A percentile compares a stretch with the other conserved stretches of the same genome.
Evolutionary conservation across 2,888 invertebrate species (phyloP).

Genomic region (Meteorus cinctellus): DNA sequence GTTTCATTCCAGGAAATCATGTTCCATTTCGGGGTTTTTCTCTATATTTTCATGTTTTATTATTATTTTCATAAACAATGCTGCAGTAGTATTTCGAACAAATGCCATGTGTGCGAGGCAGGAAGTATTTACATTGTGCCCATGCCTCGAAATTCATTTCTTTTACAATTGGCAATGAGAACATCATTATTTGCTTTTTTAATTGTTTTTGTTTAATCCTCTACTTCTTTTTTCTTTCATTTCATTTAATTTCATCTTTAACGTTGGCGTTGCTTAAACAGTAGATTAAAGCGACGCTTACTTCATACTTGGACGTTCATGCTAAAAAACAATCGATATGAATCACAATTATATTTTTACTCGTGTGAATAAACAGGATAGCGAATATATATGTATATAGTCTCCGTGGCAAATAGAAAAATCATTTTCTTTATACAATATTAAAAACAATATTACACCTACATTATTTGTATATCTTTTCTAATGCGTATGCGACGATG

Average conservation of each 20-base stretch:
- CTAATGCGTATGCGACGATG: constrained; percentile 30
- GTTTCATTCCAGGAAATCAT: constrained; percentile 33
- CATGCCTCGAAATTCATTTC: constrained; percentile 3
- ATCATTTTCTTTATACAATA: constrained; percentile 55
- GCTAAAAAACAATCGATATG: constrained; percentile 31
- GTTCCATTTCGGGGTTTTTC: constrained; percentile 24
- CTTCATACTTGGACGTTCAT: constrained; percentile 16
- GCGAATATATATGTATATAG: constrained; percentile 10
- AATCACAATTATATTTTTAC: constrained; percentile 24
- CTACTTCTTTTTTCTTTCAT: constrained; percentile 33
- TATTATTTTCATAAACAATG: constrained; percentile 25
- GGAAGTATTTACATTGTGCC: constrained; percentile 27
- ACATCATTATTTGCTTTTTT: constrained; percentile 20
- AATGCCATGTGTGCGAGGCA: constrained; percentile 5
- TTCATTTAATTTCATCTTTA: constrained; percentile 33
- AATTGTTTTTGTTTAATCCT: constrained; percentile 12
- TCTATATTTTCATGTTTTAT: constrained; percentile 30
- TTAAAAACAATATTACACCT: constrained; percentile 37
- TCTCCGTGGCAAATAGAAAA: constrained; percentile 50
- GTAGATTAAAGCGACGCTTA: constrained; percentile 16
- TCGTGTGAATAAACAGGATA: constrained; percentile 5
- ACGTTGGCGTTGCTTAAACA: constrained; percentile 16
- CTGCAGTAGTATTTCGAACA: constrained; percentile 25
- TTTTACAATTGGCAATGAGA: constrained; percentile 27
- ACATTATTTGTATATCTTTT: constrained; percentile 21